Evolutionary conservation across 2,113 vertebrate genomes (phyloP), one percentile per base, ranked within the genome.

Genomic region (Myxocyprinus asiaticus): DNA sequence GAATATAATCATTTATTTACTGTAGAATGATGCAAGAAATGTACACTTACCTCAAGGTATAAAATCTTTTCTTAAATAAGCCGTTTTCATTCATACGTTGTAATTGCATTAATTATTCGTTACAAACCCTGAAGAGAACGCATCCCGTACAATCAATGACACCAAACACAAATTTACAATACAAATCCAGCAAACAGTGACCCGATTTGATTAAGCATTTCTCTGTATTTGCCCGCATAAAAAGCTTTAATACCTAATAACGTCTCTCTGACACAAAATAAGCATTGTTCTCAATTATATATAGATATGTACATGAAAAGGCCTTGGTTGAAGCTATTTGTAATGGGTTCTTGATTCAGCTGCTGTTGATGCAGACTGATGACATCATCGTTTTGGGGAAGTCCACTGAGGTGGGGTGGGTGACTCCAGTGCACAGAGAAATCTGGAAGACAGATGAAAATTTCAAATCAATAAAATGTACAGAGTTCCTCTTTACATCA

Each of bases 1-100:
- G 89, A 95, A 96, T 93, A 95, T 91, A 95, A 91, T 94, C 87
- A 92, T 95, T 97, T 96, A 95, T 95, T 95, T 94, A 78, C 86
- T 93, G 90, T 93, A 93, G 88, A 90, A 89, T 89, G 85, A 91
- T 90, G 85, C 87, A 90, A 91, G 87, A 95, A 89, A 94, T 94
- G 88, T 94, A 93, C 92, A 94, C 86, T 93, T 86, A 85, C 93
- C 86, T 91, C 87, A 87, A 91, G 87, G 92, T 96, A 96, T 92
- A 95, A 95, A 95, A 94, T 83, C 90, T 85, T 92, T 91, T 89
- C 90, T 94, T 96, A 96, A 94, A 94, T 95, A 96, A 91, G 85
- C 80, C 80, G 67, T 82, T 86, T 90, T 79, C 77, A 82, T 88
- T 88, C 71, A 86, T 89, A 83, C 83, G 81, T 33, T 33, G 22